Evolutionary conservation across 2,113 vertebrate genomes (phyloP), one percentile per base, ranked within the genome.

Genomic region (Phalacrocorax carbo): DNA sequence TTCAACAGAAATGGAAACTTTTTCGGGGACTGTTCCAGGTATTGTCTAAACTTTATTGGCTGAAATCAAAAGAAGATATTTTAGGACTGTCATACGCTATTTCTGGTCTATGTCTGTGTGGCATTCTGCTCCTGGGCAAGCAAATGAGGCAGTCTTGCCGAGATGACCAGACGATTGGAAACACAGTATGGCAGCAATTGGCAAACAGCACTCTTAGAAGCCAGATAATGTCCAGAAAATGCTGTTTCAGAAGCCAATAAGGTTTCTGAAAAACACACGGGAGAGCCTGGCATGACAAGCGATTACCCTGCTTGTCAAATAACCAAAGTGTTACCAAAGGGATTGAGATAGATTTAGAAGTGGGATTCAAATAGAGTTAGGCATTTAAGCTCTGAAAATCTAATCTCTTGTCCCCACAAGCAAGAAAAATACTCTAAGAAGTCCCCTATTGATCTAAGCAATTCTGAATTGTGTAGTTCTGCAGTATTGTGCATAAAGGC

Each of bases 321-420:
- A 75, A 88, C 54, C 42, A 61, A 77, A 82, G 34, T 32, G 38
- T 88, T 95, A 73, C 82, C 79, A 86, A 83, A 94, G 40, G 34
- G 72, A 65, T 64, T 92, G 81, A 82, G 76, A 64, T 10, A 81
- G 48, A 70, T 95, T 93, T 93, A 83, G 85, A 91, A 96, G 55
- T 13, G 62, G n/a, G 15, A 91, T 81, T 94, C 70, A 90, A 97
- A 77, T 73, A 95, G 51, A 78, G 11, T 94, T 80, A 65, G 86
- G 34, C 44, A 76, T 89, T 86, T 96, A 72, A 94, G 23, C 86
- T 90, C 62, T 42, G 27, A 84, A 96, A 93, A 80, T 90, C 40
- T 84, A 32, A 88, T 71, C 36, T 95, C 49, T 83, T 92, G 66
- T 88, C 58, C 29, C 12, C 75, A 51, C 34, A 73, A 81, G n/a